A percentile compares a stretch with the other conserved stretches of the same genome.
Evolutionary conservation across 1,140 invertebrate genomes (phyloP).

Genomic region (Drosophila rhopaloa): DNA sequence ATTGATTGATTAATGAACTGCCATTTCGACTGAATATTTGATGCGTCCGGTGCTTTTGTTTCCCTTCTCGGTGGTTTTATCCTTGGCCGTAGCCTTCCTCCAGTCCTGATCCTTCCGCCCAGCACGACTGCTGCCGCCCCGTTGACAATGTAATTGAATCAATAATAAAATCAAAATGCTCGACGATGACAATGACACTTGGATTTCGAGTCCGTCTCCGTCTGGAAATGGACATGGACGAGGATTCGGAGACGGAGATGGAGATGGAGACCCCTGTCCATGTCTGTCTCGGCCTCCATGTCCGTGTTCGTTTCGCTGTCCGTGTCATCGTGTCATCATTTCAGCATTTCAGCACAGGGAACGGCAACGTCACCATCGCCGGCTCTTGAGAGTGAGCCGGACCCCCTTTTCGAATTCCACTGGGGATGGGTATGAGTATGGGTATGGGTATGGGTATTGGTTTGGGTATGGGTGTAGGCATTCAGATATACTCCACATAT

Average conservation of each 20-base stretch:
- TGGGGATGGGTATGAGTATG: background rate
- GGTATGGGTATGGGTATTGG: constrained; percentile 1
- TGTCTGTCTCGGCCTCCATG: constrained; percentile 23
- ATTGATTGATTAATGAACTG: constrained; percentile 37
- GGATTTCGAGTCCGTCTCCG: constrained; percentile 9
- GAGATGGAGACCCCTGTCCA: background rate
- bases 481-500: background rate
- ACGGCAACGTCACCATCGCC: constrained; percentile 36
- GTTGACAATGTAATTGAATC: constrained; percentile 78
- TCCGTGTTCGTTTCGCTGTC: constrained; percentile 29
- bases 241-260: too few relatives aligned
- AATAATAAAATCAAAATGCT: constrained; percentile 74
- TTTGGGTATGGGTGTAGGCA: background rate
- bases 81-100: constrained; percentile 12
- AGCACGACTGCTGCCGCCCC: constrained; percentile 11
- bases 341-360: constrained; percentile 22
- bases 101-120: constrained; percentile 9
- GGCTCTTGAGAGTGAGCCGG: constrained; percentile 18
- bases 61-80: background rate
- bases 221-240: background rate
- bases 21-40: constrained; percentile 21
- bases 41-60: constrained; percentile 3
- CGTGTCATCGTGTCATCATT: constrained; percentile 48
- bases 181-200: constrained; percentile 56
- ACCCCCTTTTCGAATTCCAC: constrained; percentile 12